Evolutionary conservation across 2,113 vertebrate genomes (phyloP), one percentile per base, ranked within the genome.

Genomic region (Lepus americanus): DNA sequence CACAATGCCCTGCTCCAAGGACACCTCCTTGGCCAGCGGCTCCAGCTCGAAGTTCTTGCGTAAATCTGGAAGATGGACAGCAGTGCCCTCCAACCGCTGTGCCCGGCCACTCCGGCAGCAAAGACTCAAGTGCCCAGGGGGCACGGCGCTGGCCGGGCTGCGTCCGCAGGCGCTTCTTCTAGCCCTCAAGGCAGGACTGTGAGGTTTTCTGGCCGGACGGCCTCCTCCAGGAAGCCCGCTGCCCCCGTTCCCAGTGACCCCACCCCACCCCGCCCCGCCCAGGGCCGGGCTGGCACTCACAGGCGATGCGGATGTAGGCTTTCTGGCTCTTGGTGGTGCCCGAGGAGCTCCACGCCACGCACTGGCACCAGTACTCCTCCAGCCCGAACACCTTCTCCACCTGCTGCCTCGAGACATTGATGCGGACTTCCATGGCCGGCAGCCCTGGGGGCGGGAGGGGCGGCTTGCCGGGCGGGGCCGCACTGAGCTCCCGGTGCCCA

Each of bases 321-420:
- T 99, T 99, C 97, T 99, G 99, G 98, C 99, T 99, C 98, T 99
- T 99, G 97, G 99, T 99, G 96, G 99, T 99, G 96, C 99, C 99
- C 0, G 99, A 99, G 92, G 99, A 99, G 98, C 99, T 99, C 99
- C 99, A 99, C 29, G 99, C 99, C 90, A 99, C 99, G 0, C 99
- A 99, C 98, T 99, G 99, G 98, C 99, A 99, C 99, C 99, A 99
- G 98, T 99, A 99, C 94, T 99, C 99, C 96, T 99, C 99, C 83
- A 99, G 98, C 51, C 99, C 99, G 5, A 99, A 99, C 96, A 99
- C 98, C 98, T 99, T 99, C 98, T 99, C 99, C 97, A 99, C 99
- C 98, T 99, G 99, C 98, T 99, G 99, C 94, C 99, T 98, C 4
- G 99, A 99, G 82, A 99, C 99, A 22, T 99, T 99, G 14, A 99